These are phyloP conservation scores for Myripristis jacobus DNA, from an alignment of 2,797 vertebrate species.

Conservation along the genomic window DNA sequence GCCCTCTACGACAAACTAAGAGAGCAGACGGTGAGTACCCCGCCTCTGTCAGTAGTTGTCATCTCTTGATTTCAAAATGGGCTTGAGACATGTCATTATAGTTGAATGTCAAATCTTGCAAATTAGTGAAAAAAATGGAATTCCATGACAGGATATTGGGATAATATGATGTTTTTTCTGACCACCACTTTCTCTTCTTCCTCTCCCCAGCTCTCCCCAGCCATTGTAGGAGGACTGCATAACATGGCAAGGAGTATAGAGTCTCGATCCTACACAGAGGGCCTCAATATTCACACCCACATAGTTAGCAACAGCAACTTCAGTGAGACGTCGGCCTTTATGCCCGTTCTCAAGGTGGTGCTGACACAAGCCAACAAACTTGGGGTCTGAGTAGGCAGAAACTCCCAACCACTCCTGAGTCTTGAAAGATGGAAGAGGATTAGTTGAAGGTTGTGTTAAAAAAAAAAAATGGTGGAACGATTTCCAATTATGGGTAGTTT, in stretches of 20 bases:
- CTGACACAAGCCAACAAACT: conserved; percentile 97
- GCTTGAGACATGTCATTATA: background rate
- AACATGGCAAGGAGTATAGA: conserved; percentile 92
- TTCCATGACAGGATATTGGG: too few relatives aligned
- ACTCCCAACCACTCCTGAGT: conserved; percentile 14
- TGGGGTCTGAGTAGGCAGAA: conserved; percentile 82
- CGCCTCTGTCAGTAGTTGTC: background rate
- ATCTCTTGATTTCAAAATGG: background rate
- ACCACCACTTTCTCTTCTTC: background rate
- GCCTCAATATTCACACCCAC: conserved; percentile 95
- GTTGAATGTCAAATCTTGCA: background rate
- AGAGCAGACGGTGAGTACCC: conserved; percentile 93
- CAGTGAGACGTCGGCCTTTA: conserved; percentile 98
- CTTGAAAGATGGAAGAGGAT: background rate
- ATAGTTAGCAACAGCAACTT: conserved; percentile 99
- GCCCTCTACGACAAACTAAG: conserved; percentile 96
- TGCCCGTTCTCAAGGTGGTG: conserved; percentile 98
- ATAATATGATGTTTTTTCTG: background rate
- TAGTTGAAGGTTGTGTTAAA: background rate
- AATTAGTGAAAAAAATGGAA: too few relatives aligned
- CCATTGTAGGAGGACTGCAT: conserved; percentile 92
- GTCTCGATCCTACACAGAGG: conserved; percentile 88
- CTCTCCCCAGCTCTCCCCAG: conserved; percentile 89
- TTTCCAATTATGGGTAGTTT: background rate
- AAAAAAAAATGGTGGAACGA: background rate